Evolutionary conservation across 2,113 vertebrate species (phyloP).

Genomic region (Gambusia holbrooki): DNA sequence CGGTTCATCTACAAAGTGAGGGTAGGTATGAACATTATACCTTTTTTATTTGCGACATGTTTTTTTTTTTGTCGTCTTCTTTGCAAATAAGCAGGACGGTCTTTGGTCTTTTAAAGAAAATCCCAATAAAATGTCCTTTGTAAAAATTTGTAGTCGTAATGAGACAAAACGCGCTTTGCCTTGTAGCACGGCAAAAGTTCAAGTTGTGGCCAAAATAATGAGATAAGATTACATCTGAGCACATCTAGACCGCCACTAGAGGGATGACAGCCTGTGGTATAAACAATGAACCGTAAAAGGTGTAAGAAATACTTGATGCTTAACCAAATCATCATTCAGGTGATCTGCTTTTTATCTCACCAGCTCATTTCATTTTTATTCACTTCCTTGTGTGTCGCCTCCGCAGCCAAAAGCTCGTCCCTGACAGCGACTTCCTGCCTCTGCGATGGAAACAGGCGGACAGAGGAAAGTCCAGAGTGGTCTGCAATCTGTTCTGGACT

Average conservation of each 20-base stretch:
- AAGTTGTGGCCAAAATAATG: not conserved
- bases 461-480: slow-evolving; percentile 50
- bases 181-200: not conserved
- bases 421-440: slow-evolving; percentile 86
- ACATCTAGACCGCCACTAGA: too few relatives aligned
- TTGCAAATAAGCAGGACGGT: too few relatives aligned
- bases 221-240: not conserved
- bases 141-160: too few relatives aligned
- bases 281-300: too few relatives aligned
- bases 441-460: slow-evolving; percentile 75
- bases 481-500: slow-evolving; percentile 81
- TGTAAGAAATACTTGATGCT: not conserved
- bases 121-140: too few relatives aligned
- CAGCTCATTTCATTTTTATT: too few relatives aligned
- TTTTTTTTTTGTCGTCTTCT: too few relatives aligned
- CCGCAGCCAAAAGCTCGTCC: slow-evolving; percentile 95
- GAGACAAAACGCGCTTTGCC: not conserved
- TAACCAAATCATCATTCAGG: not conserved
- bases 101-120: too few relatives aligned
- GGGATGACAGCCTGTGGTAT: too few relatives aligned
- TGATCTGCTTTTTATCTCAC: not conserved
- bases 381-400: slow-evolving; percentile 10
- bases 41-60: too few relatives aligned
- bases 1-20: too few relatives aligned
- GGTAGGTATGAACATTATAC: too few relatives aligned